Percentiles rank a stretch among this genome's conserved stretches.
Conservation (phyloP, 2,888 invertebrate species). For the Mellilla xanthometata region DNA sequence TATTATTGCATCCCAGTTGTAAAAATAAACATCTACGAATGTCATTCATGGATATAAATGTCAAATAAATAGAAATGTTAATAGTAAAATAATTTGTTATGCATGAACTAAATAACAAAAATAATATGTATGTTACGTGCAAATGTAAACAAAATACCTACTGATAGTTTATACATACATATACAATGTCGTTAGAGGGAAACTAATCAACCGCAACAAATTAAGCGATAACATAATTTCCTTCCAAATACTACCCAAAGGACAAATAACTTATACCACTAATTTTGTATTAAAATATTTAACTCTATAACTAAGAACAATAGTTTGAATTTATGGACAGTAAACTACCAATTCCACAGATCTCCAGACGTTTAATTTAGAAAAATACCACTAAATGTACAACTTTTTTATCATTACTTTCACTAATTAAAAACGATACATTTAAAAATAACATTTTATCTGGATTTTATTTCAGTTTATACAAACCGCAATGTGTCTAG, state of each 20-base stretch:
- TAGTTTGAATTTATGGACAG: too few relatives aligned
- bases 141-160: too few relatives aligned
- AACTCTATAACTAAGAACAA: too few relatives aligned
- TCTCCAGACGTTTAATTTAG: constrained; percentile 12
- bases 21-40: too few relatives aligned
- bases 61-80: too few relatives aligned
- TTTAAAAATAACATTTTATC: constrained; percentile 4
- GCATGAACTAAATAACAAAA: too few relatives aligned
- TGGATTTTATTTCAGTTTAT: not conserved
- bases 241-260: constrained; percentile 7
- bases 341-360: too few relatives aligned
- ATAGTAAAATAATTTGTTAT: too few relatives aligned
- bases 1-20: too few relatives aligned
- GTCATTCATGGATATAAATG: too few relatives aligned
- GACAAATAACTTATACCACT: constrained; percentile 6
- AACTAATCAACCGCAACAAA: not conserved
- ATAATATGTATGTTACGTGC: too few relatives aligned
- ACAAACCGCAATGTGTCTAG: not conserved
- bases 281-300: not conserved
- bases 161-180: not conserved
- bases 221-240: not conserved
- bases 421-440: constrained; percentile 11
- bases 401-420: not conserved
- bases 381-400: not conserved
- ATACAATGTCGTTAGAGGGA: too few relatives aligned